These are phyloP conservation scores for Siphamia tubifer DNA, from an alignment of 2,113 vertebrate species.

Conservation along the genomic window DNA sequence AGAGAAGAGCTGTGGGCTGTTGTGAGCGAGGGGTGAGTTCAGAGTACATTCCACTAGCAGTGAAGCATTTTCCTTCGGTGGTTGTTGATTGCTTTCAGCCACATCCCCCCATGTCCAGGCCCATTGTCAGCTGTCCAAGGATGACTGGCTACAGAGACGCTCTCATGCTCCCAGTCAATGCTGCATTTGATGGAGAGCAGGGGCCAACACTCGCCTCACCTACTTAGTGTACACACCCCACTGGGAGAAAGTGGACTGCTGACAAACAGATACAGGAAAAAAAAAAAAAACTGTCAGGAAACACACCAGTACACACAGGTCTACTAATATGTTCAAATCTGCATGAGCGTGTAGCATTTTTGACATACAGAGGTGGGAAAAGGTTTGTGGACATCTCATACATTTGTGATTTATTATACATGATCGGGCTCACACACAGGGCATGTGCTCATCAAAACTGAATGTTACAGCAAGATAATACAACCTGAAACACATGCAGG, in stretches of 20 bases:
- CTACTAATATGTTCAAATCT: neutral
- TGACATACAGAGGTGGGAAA: too few relatives aligned
- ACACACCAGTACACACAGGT: neutral
- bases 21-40: slow-evolving; percentile 17
- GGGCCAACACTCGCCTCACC: slow-evolving; percentile 40
- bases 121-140: slow-evolving; percentile 73
- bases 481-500: too few relatives aligned
- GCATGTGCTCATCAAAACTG: too few relatives aligned
- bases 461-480: too few relatives aligned
- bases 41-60: slow-evolving; percentile 43
- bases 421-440: too few relatives aligned
- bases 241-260: slow-evolving; percentile 38
- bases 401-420: too few relatives aligned
- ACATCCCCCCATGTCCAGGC: slow-evolving; percentile 43
- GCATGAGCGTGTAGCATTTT: neutral
- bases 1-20: slow-evolving; percentile 25
- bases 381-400: too few relatives aligned
- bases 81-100: slow-evolving; percentile 63
- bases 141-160: slow-evolving; percentile 67
- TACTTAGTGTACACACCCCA: slow-evolving; percentile 57
- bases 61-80: slow-evolving; percentile 48
- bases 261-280: slow-evolving; percentile 20
- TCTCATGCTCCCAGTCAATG: slow-evolving; percentile 69
- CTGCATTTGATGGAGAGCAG: slow-evolving; percentile 67
- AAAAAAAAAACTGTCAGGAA: slow-evolving; percentile 10